These are phyloP conservation scores for Cryptocephalus moraei DNA, from an alignment of 2,888 invertebrate genomes.

Conservation along the genomic window DNA sequence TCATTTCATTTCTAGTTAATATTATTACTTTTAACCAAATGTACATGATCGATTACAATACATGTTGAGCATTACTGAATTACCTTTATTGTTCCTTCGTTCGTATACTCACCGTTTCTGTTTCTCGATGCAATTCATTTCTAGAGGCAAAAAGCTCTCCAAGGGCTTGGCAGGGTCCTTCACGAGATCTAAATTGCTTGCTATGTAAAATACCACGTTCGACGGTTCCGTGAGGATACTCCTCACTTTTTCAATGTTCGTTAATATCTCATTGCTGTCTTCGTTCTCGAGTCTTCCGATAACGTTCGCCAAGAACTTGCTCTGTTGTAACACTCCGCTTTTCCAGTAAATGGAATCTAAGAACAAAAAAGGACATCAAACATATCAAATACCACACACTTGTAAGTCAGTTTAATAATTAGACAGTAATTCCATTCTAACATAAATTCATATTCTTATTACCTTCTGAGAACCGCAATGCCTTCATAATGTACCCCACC, in stretches of 20 bases:
- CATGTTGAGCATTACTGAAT: too few species aligned
- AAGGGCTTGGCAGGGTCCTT: conserved; percentile 38
- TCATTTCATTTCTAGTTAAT: too few species aligned
- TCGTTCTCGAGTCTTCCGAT: conserved; percentile 47
- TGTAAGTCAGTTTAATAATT: too few species aligned
- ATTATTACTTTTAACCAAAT: too few species aligned
- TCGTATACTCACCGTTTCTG: conserved; percentile 10
- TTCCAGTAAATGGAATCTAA: neutral
- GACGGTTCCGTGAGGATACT: conserved; percentile 46
- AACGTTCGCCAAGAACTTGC: conserved; percentile 61
- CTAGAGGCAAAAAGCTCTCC: conserved; percentile 18
- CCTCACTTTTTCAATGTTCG: conserved; percentile 49
- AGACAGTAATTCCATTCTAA: too few species aligned
- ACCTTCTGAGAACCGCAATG: conserved; percentile 43
- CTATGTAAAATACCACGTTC: conserved; percentile 61
- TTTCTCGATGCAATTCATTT: conserved; percentile 8
- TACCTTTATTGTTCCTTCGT: too few species aligned
- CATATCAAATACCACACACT: too few species aligned
- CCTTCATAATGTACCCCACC: conserved; percentile 49
- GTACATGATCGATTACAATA: too few species aligned
- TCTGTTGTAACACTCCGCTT: conserved; percentile 60
- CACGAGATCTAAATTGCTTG: conserved; percentile 58
- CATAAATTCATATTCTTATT: neutral
- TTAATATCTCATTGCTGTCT: conserved; percentile 39
- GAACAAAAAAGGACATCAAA: neutral